Percentiles rank a stretch among this genome's conserved stretches.
Evolutionary conservation across 2,797 vertebrate genomes (phyloP).

Genomic region (Sphaeramia orbicularis): DNA sequence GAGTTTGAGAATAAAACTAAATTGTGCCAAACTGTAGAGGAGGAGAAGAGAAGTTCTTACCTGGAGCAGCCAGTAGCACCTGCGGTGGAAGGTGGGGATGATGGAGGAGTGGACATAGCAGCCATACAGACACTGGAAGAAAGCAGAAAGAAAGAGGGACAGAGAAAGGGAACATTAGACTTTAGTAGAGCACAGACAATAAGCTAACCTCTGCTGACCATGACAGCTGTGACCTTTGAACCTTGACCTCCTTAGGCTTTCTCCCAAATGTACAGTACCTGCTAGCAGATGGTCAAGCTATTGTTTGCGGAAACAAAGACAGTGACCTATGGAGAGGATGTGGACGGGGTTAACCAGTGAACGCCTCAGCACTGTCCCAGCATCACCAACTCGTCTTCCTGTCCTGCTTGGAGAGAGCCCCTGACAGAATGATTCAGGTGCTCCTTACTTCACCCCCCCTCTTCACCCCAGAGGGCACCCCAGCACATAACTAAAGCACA

Average conservation of each 20-base stretch:
- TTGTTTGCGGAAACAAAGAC: conserved; percentile 68
- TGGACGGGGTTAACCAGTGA: conserved; percentile 36
- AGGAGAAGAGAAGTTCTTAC: conserved; percentile 72
- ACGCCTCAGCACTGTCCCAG: conserved; percentile 32
- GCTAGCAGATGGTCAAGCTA: conserved; percentile 69
- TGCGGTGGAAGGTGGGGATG: conserved; percentile 99
- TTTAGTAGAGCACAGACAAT: conserved; percentile 41
- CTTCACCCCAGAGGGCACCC: conserved; percentile 52
- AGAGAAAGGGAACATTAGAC: conserved; percentile 44
- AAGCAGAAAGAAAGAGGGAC: conserved; percentile 42
- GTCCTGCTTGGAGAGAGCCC: conserved; percentile 50
- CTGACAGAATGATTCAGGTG: conserved; percentile 75
- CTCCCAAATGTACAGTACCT: conserved; percentile 48
- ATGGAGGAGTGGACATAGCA: conserved; percentile 99
- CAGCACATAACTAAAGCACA: conserved; percentile 76
- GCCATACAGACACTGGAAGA: conserved; percentile 95
- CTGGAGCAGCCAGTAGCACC: conserved; percentile 90
- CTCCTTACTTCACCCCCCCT: conserved; percentile 23
- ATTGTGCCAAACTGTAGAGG: conserved; percentile 33
- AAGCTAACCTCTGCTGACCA: conserved; percentile 42
- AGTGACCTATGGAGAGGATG: conserved; percentile 43
- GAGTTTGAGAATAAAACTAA: conserved; percentile 48
- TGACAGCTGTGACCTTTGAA: conserved; percentile 65
- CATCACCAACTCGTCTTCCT: conserved; percentile 18
- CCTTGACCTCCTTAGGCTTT: conserved; percentile 36